These are phyloP conservation scores for Pipa parva DNA, from an alignment of 2,113 vertebrate genomes.

Conservation along the genomic window DNA sequence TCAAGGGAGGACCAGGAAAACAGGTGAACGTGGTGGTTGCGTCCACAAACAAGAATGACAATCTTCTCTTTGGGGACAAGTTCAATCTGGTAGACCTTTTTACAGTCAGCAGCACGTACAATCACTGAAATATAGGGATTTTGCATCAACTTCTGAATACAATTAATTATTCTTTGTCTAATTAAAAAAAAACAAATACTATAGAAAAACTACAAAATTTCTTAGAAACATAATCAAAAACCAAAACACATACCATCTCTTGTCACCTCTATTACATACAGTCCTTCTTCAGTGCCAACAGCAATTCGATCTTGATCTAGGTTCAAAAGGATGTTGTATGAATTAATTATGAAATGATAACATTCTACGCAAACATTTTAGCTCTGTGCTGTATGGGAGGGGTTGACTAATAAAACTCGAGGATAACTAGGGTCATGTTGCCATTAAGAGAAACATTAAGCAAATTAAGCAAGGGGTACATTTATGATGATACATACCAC, in stretches of 20 bases:
- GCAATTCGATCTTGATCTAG: conserved; percentile 88
- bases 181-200: background rate
- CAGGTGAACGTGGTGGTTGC: conserved; percentile 87
- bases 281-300: conserved; percentile 88
- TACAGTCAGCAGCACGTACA: conserved; percentile 87
- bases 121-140: conserved; percentile 70
- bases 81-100: conserved; percentile 92
- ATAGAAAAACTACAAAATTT: background rate
- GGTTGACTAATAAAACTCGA: too few relatives aligned
- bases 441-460: too few relatives aligned
- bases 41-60: conserved; percentile 79
- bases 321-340: conserved; percentile 22
- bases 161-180: background rate
- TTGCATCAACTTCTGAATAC: background rate
- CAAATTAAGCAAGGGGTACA: too few relatives aligned
- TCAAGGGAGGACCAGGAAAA: conserved; percentile 85
- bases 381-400: too few relatives aligned
- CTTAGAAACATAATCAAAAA: background rate
- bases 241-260: conserved; percentile 78
- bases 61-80: conserved; percentile 83
- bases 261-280: conserved; percentile 91
- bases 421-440: too few relatives aligned
- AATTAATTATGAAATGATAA: too few relatives aligned
- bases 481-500: too few relatives aligned
- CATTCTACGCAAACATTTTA: too few relatives aligned